phyloP scores from a whole-genome alignment of 2,113 vertebrate genomes.

The Aix galericulata region DNA sequence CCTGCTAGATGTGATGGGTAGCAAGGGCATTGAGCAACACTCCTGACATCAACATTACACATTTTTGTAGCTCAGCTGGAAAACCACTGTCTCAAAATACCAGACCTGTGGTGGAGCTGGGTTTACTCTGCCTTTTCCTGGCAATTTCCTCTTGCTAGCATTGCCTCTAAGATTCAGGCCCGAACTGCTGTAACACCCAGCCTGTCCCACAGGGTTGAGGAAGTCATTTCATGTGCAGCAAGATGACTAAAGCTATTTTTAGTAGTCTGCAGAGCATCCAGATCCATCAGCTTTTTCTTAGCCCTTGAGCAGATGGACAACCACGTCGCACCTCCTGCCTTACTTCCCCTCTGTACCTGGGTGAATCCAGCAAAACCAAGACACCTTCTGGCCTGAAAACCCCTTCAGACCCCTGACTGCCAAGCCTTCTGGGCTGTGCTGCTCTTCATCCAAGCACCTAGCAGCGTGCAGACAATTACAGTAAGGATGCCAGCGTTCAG shows the following conservation, averaged over 20 bases:
- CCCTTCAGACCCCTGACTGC: background rate
- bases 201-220: background rate
- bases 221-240: background rate
- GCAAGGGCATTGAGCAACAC: background rate
- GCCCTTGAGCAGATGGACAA: background rate
- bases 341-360: background rate
- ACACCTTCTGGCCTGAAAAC: background rate
- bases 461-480: background rate
- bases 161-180: background rate
- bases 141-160: background rate
- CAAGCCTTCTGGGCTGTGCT: background rate
- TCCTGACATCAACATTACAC: background rate
- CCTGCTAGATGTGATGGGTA: rapidly evolving
- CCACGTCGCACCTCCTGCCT: background rate
- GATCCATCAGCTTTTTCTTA: background rate
- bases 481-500: background rate
- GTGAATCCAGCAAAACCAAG: background rate
- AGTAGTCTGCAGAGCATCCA: background rate
- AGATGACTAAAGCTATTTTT: background rate
- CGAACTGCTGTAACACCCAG: background rate
- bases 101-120: background rate
- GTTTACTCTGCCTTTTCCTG: background rate
- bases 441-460: background rate
- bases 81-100: background rate
- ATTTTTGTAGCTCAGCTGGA: background rate